These are phyloP conservation scores for Bothrops jararaca DNA, from an alignment of 2,113 vertebrate genomes.

Conservation along the genomic window DNA sequence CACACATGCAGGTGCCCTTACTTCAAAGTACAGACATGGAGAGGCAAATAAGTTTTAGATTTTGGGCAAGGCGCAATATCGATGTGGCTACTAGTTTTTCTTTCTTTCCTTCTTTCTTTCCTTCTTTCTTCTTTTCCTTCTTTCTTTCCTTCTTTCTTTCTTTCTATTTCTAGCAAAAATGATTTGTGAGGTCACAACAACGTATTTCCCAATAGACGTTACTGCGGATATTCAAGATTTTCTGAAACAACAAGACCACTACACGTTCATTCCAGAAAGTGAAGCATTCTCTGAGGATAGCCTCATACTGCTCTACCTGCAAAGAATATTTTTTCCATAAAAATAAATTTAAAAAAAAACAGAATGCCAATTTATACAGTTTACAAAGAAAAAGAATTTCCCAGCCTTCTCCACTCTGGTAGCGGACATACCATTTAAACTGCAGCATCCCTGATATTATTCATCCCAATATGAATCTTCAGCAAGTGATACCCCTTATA, in stretches of 20 bases:
- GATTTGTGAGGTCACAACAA: neutral
- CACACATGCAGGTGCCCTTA: neutral
- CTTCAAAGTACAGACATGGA: neutral
- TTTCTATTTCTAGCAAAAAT: neutral
- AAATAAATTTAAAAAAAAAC: neutral
- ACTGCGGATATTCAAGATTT: neutral
- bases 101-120: neutral
- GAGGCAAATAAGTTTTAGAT: neutral
- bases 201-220: neutral
- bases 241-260: neutral
- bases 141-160: neutral
- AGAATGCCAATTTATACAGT: neutral
- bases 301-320: neutral
- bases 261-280: neutral
- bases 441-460: neutral
- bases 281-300: neutral
- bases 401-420: neutral
- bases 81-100: neutral
- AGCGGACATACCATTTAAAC: neutral
- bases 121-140: neutral
- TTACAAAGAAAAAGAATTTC: neutral
- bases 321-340: neutral
- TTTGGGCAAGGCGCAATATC: neutral
- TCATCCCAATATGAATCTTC: neutral
- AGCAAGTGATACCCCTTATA: neutral